Base-by-base conservation (phyloP, 2,888 invertebrate genomes). In the Patella caerulea region DNA sequence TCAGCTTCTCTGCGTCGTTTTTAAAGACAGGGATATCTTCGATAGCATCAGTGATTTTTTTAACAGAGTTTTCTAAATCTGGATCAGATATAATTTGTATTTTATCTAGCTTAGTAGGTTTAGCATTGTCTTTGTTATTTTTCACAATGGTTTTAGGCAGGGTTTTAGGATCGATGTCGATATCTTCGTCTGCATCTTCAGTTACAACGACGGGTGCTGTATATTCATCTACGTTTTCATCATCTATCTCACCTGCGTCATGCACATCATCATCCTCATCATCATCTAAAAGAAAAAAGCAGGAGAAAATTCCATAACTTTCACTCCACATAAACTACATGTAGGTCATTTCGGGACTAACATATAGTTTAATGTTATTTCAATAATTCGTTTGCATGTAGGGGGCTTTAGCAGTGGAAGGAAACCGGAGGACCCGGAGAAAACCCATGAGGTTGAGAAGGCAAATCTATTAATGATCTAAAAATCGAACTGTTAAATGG, bases 1-100 rank as follows among this genome's bases (percentile, higher is more conserved):
- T 86, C 0, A 83, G 54, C 76, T 88, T 89, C 19, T 90, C 89
- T n/a, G 85, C 84, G 4, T 89, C 88, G 3, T 76, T 85, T 2
- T 80, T 81, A 78, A 90, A 89, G 3, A 90, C 83, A 7, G 90
- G 90, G 12, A 88, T 73, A 73, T 88, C 87, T 34, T 82, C 84
- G 52, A 87, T 86, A 54, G 80, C 75, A 71, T 87, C 87, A 4
- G 86, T 85, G 3, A 84, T 82, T 74, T 83, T 82, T 45, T 79
- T 74, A 14, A 71, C 79, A 54, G 56, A 71, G 45, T 81, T 83
- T 55, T 85, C 86, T 2, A 84, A 79, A 75, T 86, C 86, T 15
- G 85, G 82, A 69, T 83, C 84, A 24, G 83, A 79, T 12, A 81
- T 76, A 34, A 84, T 79, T 80, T 85, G 76, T 7, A 79, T 56